These are phyloP conservation scores for Crenichthys baileyi DNA, from an alignment of 2,797 vertebrate species.

Conservation along the genomic window DNA sequence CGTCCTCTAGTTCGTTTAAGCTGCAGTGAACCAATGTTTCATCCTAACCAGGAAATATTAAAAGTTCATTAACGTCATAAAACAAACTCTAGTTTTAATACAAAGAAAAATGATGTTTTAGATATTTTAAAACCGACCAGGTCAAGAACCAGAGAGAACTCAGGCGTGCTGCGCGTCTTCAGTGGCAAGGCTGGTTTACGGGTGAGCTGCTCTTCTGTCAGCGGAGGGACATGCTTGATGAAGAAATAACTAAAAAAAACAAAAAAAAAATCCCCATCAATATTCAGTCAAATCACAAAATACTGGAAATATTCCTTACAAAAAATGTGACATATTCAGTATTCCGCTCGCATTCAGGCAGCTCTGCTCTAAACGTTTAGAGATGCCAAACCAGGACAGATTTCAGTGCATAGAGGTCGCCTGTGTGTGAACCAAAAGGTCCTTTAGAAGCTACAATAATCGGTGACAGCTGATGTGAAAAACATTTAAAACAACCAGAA, in stretches of 20 bases:
- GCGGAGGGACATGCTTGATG: slow-evolving; percentile 97
- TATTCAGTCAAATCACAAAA: background rate
- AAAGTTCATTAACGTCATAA: background rate
- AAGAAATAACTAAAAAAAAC: slow-evolving; percentile 91
- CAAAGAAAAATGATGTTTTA: background rate
- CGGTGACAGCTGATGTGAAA: too few relatives aligned
- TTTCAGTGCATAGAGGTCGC: too few relatives aligned
- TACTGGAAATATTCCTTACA: background rate
- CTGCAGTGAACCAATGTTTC: slow-evolving; percentile 99
- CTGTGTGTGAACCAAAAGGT: background rate
- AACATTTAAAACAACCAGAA: too few relatives aligned
- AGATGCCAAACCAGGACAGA: background rate
- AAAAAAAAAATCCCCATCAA: background rate
- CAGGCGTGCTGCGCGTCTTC: slow-evolving; percentile 98
- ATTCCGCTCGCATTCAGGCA: background rate
- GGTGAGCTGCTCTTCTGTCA: slow-evolving; percentile 98
- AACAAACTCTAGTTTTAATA: background rate
- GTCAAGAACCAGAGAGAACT: slow-evolving; percentile 97
- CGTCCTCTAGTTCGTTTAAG: slow-evolving; percentile 97
- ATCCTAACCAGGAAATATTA: slow-evolving; percentile 80
- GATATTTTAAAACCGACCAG: slow-evolving; percentile 81
- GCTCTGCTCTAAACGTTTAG: too few relatives aligned
- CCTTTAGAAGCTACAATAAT: background rate
- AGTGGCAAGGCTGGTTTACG: slow-evolving; percentile 96
- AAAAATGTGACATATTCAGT: background rate